Conservation (phyloP, 2,113 vertebrate species). For the Perca flavescens region DNA sequence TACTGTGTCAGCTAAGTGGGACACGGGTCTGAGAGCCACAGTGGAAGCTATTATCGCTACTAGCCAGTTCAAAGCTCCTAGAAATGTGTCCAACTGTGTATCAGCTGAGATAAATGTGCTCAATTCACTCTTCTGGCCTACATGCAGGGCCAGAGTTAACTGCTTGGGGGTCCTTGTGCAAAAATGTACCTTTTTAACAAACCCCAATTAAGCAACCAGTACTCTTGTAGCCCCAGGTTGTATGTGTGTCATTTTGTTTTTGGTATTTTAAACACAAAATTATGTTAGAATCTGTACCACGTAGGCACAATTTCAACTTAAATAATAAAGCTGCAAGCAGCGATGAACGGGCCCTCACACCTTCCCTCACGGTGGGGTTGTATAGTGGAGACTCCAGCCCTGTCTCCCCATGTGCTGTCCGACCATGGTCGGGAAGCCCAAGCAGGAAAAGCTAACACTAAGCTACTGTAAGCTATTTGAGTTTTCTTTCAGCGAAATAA, state of each 20-base stretch:
- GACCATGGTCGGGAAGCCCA: too few relatives aligned
- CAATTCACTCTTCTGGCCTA: not conserved
- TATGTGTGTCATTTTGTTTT: not conserved
- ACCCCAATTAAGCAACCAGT: not conserved
- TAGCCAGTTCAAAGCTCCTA: not conserved
- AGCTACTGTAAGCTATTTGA: too few relatives aligned
- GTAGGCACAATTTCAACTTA: not conserved
- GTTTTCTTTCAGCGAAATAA: too few relatives aligned
- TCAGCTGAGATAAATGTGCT: not conserved
- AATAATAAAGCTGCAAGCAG: not conserved
- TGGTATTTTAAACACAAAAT: not conserved
- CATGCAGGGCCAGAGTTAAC: not conserved
- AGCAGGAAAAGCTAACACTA: too few relatives aligned
- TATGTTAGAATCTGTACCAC: not conserved
- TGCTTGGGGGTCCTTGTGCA: not conserved
- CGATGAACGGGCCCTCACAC: too few relatives aligned
- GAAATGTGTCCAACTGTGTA: not conserved
- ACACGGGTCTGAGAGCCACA: slow-evolving; percentile 14
- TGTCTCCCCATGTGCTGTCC: too few relatives aligned
- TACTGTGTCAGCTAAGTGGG: slow-evolving; percentile 14
- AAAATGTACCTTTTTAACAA: not conserved
- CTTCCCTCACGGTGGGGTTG: too few relatives aligned
- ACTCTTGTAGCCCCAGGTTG: not conserved
- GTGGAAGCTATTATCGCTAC: not conserved
- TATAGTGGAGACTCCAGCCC: too few relatives aligned